phyloP scores from a whole-genome alignment of 1,140 invertebrate species.

The Nylanderia fulva region DNA sequence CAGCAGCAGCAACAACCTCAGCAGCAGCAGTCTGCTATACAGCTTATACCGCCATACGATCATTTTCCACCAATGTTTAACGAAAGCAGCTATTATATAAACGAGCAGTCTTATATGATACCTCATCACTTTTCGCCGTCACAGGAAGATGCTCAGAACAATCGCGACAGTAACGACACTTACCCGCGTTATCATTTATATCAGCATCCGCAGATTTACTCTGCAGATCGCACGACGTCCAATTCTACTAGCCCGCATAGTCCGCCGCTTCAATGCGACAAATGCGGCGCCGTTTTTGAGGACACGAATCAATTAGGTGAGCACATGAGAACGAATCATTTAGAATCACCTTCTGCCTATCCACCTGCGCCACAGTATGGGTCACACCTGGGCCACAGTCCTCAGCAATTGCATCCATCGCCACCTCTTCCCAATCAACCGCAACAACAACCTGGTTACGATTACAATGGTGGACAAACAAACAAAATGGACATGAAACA shows the following conservation, averaged over 20 bases:
- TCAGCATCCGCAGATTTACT: constrained; percentile 86
- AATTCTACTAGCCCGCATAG: constrained; percentile 89
- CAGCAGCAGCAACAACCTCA: constrained; percentile 85
- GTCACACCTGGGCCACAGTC: constrained; percentile 76
- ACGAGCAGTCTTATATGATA: constrained; percentile 76
- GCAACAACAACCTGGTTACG: constrained; percentile 82
- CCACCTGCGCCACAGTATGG: constrained; percentile 77
- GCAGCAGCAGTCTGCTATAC: constrained; percentile 44
- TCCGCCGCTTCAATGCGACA: constrained; percentile 91
- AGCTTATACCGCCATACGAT: constrained; percentile 60
- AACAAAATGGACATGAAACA: constrained; percentile 85
- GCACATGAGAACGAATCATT: constrained; percentile 90
- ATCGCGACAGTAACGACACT: constrained; percentile 28
- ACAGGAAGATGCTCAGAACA: constrained; percentile 70
- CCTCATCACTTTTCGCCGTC: constrained; percentile 76
- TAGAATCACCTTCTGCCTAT: constrained; percentile 86
- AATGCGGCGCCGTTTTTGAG: constrained; percentile 92
- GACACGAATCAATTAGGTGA: constrained; percentile 90
- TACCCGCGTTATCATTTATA: constrained; percentile 81
- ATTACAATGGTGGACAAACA: constrained; percentile 78
- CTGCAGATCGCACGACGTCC: constrained; percentile 85
- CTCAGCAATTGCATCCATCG: constrained; percentile 76
- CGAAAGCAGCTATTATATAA: constrained; percentile 78
- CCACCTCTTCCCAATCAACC: constrained; percentile 77
- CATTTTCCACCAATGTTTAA: constrained; percentile 77